phyloP scores from a whole-genome alignment of 2,888 invertebrate genomes.

The Cosmorhoe ocellata region DNA sequence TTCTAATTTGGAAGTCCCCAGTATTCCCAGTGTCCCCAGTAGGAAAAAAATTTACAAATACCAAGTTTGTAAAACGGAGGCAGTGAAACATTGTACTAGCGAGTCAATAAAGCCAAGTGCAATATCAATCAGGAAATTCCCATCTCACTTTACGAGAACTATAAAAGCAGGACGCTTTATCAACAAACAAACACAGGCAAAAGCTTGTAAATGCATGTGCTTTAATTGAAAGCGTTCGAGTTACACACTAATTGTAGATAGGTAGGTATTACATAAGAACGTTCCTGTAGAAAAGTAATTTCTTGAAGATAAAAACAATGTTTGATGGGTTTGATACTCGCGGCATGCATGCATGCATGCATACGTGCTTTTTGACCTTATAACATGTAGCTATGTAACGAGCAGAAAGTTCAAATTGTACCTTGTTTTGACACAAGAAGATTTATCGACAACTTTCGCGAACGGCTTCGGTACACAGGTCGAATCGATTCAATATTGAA shows the following conservation, averaged over 20 bases:
- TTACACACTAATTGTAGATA: conserved; percentile 3
- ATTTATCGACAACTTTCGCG: conserved; percentile 37
- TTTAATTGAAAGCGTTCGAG: conserved; percentile 20
- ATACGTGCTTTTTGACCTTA: conserved; percentile 4
- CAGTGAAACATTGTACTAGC: conserved; percentile 50
- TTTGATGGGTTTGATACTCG: conserved; percentile 4
- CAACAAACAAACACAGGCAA: conserved; percentile 37
- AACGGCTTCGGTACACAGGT: conserved; percentile 26
- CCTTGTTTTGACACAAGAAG: conserved; percentile 33
- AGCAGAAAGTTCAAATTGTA: conserved; percentile 20
- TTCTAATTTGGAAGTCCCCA: no score
- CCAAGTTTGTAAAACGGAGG: conserved; percentile 30
- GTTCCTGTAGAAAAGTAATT: neutral
- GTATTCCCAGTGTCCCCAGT: no score
- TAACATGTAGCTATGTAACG: conserved; percentile 10
- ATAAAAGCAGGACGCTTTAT: conserved; percentile 53
- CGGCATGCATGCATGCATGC: neutral
- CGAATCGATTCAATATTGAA: conserved; percentile 32
- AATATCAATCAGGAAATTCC: conserved; percentile 61
- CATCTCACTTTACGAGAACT: conserved; percentile 54
- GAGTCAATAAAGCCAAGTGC: conserved; percentile 53
- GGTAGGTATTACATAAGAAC: no score
- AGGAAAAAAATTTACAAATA: no score
- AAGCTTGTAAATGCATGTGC: conserved; percentile 11
- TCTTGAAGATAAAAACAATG: conserved; percentile 1